phyloP scores from a whole-genome alignment of 2,113 vertebrate genomes.

The Carollia perspicillata region DNA sequence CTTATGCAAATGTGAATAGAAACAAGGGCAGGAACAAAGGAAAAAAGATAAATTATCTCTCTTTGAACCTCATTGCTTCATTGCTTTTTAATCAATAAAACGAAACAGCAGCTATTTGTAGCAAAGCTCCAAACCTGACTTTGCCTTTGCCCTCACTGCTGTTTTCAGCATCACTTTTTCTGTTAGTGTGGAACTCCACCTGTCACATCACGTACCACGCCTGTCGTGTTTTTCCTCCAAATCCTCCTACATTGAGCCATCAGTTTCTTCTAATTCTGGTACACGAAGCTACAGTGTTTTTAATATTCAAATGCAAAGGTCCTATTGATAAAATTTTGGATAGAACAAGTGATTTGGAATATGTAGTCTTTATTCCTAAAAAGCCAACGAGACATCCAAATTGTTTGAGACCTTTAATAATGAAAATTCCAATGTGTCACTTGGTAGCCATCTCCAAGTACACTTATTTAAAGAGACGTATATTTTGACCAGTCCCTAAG shows the following conservation, averaged over 20 bases:
- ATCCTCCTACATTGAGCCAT: not conserved
- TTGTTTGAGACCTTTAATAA: not conserved
- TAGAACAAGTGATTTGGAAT: not conserved
- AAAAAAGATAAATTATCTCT: not conserved
- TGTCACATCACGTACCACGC: not conserved
- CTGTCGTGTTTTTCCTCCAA: not conserved
- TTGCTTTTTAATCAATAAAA: slow-evolving; percentile 2
- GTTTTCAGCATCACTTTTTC: not conserved
- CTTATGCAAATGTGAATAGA: slow-evolving; percentile 36
- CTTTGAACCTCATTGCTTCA: not conserved
- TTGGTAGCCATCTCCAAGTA: not conserved
- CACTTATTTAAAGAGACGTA: not conserved
- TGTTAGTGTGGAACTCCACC: not conserved
- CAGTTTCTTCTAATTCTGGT: not conserved
- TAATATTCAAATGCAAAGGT: not conserved
- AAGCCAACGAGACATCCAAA: not conserved
- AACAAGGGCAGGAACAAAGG: slow-evolving; percentile 18
- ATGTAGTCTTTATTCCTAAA: not conserved
- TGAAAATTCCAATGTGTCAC: not conserved
- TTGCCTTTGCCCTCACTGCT: not conserved
- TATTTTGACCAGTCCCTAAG: not conserved
- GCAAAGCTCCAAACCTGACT: not conserved
- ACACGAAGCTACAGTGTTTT: not conserved
- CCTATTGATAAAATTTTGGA: not conserved
- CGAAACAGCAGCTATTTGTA: not conserved